Conservation (phyloP, 2,888 invertebrate genomes). For the Timandra comae region DNA sequence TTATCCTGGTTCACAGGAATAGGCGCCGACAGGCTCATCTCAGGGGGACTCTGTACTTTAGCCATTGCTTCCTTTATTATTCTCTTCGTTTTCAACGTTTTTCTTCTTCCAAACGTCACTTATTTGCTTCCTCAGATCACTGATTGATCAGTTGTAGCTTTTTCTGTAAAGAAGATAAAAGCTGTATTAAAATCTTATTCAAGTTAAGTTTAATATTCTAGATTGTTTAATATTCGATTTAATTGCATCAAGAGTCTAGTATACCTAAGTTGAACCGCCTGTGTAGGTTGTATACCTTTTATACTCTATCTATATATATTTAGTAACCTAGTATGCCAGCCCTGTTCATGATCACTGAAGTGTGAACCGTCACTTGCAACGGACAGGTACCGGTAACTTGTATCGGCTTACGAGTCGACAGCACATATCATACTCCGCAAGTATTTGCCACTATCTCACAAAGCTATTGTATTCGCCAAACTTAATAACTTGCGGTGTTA, state of each 20-base stretch:
- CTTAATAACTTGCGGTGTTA: no score
- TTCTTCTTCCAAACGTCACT: constrained; percentile 24
- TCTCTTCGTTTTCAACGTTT: constrained; percentile 16
- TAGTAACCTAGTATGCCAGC: no score
- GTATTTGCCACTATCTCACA: no score
- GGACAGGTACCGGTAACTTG: constrained; percentile 33
- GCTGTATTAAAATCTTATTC: constrained; percentile 51
- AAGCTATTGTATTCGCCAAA: no score
- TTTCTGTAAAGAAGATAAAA: constrained; percentile 53
- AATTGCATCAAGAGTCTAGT: no score
- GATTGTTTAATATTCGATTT: no score
- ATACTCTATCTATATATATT: no score
- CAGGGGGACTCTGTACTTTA: constrained; percentile 52
- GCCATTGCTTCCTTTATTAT: no score
- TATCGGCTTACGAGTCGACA: constrained; percentile 37
- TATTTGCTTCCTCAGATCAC: constrained; percentile 26
- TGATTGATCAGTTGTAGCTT: constrained; percentile 37
- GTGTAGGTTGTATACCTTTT: no score
- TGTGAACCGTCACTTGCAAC: constrained; percentile 42
- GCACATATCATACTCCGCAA: no score
- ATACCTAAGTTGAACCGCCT: no score
- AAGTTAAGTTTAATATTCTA: no score
- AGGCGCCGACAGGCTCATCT: constrained; percentile 48
- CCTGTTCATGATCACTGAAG: constrained; percentile 32
- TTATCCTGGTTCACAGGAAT: constrained; percentile 49